Percentiles rank a stretch among this genome's conserved stretches.
Conservation (phyloP, 2,113 vertebrate species). For the Danio rerio region DNA sequence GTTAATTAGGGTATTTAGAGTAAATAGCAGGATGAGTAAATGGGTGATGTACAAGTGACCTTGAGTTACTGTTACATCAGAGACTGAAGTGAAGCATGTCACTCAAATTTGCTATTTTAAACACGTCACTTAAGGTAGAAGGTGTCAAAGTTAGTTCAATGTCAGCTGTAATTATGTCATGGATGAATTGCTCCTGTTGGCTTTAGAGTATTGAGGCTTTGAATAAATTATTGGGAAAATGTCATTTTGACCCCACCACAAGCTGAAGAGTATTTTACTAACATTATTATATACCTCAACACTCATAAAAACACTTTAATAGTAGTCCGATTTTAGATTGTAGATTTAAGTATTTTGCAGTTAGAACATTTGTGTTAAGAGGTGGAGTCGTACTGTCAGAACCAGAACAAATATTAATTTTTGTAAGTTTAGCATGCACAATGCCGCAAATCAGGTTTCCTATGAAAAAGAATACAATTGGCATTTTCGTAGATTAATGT, state of each 20-base stretch:
- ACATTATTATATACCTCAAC: background rate
- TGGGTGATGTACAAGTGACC: too few species aligned
- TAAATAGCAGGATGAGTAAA: too few species aligned
- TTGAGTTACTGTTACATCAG: background rate
- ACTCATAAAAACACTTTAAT: background rate
- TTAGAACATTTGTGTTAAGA: too few species aligned
- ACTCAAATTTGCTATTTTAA: background rate
- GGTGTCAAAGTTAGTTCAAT: conserved; percentile 28
- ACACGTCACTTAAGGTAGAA: background rate
- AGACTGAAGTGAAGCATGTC: background rate
- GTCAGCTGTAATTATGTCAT: conserved; percentile 33
- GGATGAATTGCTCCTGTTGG: conserved; percentile 30
- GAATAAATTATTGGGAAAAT: conserved; percentile 18
- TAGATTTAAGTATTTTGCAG: too few species aligned
- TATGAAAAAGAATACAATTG: too few species aligned
- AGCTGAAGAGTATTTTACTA: background rate
- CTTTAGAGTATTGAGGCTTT: conserved; percentile 21
- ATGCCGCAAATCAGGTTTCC: too few species aligned
- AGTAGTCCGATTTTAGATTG: too few species aligned
- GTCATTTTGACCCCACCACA: background rate
- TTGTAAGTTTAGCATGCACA: background rate
- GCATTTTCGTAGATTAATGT: too few species aligned
- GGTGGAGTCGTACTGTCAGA: background rate
- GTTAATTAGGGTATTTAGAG: background rate
- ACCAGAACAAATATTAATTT: background rate